Evolutionary conservation across 2,113 vertebrate genomes (phyloP).

Genomic region (Rhineura floridana): DNA sequence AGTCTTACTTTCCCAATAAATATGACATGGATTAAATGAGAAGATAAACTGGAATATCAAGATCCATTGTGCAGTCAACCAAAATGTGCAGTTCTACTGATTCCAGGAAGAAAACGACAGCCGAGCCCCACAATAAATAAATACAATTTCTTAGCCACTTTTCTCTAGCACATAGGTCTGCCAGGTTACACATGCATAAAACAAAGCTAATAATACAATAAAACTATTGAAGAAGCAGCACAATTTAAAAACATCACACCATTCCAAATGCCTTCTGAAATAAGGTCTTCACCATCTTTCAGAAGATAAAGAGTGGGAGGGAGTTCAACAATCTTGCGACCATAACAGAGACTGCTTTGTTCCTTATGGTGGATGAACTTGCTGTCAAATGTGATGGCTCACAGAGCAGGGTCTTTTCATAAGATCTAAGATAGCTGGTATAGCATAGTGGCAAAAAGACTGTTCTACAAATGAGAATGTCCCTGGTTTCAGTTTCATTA

Average conservation of each 20-base stretch:
- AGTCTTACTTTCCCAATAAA: background rate
- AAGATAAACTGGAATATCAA: background rate
- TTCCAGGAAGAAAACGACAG: background rate
- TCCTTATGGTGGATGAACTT: background rate
- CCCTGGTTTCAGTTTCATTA: background rate
- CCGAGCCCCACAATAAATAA: background rate
- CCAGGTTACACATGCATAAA: background rate
- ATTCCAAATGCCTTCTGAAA: background rate
- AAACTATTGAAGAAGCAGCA: background rate
- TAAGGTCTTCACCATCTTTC: background rate
- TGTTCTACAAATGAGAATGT: background rate
- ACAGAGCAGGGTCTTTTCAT: background rate
- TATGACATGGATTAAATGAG: background rate
- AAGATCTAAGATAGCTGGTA: background rate
- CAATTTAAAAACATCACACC: background rate
- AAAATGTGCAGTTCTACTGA: background rate
- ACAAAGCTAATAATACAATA: background rate
- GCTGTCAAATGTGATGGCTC: background rate
- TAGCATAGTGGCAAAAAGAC: background rate
- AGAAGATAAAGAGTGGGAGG: background rate
- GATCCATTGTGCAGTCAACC: background rate
- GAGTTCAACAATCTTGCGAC: background rate
- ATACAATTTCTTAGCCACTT: background rate
- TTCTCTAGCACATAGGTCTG: background rate
- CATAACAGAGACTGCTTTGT: background rate